phyloP scores from a whole-genome alignment of 2,797 vertebrate genomes.

The Acanthis flammea region DNA sequence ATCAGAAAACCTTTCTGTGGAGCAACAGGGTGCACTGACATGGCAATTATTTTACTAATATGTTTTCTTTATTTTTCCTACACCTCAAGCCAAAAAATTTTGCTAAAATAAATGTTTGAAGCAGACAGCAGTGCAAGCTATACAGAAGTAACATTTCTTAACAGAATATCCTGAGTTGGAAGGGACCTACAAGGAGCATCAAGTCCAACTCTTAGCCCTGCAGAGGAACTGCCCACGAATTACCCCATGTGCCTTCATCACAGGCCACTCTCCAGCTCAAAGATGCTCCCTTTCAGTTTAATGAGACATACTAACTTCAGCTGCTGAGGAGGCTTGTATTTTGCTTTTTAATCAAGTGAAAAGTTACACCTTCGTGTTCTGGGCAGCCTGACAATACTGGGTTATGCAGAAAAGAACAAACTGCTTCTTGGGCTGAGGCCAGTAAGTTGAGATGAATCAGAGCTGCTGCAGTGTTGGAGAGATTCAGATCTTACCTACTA shows the following conservation, averaged over 20 bases:
- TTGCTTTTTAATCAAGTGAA: not conserved
- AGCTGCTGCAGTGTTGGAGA: not conserved
- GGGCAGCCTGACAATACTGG: not conserved
- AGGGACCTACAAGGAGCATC: not conserved
- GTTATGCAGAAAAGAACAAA: not conserved
- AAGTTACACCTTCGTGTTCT: not conserved
- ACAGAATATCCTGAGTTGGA: not conserved
- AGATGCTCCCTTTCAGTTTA: not conserved
- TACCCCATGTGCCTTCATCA: not conserved
- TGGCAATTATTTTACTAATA: not conserved
- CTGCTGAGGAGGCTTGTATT: not conserved
- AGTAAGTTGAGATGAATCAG: not conserved
- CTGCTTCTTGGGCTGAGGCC: not conserved
- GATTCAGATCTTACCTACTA: not conserved
- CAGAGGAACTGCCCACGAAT: not conserved
- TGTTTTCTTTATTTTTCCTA: not conserved
- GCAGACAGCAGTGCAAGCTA: not conserved
- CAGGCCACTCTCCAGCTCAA: not conserved
- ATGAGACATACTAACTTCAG: not conserved
- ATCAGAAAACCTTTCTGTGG: not conserved
- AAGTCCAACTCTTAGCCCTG: not conserved
- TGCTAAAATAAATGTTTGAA: not conserved
- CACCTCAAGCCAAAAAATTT: not conserved
- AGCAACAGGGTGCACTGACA: not conserved
- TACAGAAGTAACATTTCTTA: not conserved